A percentile compares a stretch with the other conserved stretches of the same genome.
Evolutionary conservation across 1,140 invertebrate genomes (phyloP).

Genomic region (Paracyclopina nana): DNA sequence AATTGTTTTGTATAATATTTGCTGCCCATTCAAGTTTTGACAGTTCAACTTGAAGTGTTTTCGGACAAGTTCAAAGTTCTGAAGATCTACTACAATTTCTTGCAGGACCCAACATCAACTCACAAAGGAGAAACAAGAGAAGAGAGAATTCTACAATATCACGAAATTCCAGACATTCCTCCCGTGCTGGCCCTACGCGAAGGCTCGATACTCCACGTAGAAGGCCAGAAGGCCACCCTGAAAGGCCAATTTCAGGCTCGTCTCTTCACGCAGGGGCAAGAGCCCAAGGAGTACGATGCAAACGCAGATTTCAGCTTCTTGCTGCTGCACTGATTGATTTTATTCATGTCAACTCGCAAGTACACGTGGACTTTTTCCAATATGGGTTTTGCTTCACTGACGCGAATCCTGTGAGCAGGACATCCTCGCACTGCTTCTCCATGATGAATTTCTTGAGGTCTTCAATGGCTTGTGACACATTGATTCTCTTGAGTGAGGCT

Average conservation of each 20-base stretch:
- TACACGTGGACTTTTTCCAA: conserved; percentile 50
- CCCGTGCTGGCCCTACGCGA: conserved; percentile 47
- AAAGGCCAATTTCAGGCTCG: conserved; percentile 39
- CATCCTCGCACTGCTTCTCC: conserved; percentile 82
- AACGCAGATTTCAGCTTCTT: conserved; percentile 18
- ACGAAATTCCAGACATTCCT: conserved; percentile 33
- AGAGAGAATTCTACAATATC: conserved; percentile 43
- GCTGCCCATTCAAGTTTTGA: no score
- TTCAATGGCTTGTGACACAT: conserved; percentile 66
- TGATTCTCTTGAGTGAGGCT: conserved; percentile 65
- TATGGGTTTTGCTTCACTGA: conserved; percentile 92
- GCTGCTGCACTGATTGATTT: no score
- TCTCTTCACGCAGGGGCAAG: conserved; percentile 39
- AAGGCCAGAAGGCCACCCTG: conserved; percentile 35
- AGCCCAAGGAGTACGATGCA: conserved; percentile 10
- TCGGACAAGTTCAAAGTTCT: no score
- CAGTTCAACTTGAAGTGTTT: no score
- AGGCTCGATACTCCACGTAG: conserved; percentile 41
- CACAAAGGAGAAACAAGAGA: conserved; percentile 34
- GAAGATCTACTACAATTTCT: no score
- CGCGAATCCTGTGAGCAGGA: conserved; percentile 79
- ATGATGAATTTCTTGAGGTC: no score
- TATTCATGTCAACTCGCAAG: no score
- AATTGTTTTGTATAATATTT: no score
- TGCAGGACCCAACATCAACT: conserved; percentile 2